Evolutionary conservation across 2,797 vertebrate genomes (phyloP).

Genomic region (Channallabes apus): DNA sequence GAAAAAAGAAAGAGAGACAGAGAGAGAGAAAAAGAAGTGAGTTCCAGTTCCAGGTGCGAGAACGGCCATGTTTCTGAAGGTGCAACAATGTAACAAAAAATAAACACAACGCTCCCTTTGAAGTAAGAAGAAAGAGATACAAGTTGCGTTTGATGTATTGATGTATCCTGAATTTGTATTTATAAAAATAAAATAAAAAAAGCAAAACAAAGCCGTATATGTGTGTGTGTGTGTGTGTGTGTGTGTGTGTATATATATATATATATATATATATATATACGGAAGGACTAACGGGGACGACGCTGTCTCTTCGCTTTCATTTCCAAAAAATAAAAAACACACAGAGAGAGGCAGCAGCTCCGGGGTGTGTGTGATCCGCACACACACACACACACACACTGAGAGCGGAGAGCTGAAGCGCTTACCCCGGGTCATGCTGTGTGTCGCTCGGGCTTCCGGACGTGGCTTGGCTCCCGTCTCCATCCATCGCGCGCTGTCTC

Average conservation of each 20-base stretch:
- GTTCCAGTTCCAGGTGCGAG: conserved; percentile 85
- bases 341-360: conserved; percentile 53
- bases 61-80: conserved; percentile 93
- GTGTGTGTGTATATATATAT: no score
- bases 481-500: conserved; percentile 83
- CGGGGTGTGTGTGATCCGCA: not conserved
- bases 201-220: conserved; percentile 17
- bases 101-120: not conserved
- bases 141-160: not conserved
- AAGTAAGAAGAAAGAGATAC: not conserved
- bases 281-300: conserved; percentile 67
- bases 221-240: not conserved
- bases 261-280: conserved; percentile 73
- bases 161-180: not conserved
- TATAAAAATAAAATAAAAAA: not conserved
- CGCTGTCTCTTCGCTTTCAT: conserved; percentile 22
- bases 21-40: conserved; percentile 88
- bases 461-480: conserved; percentile 93
- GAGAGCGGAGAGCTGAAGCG: conserved; percentile 30
- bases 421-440: conserved; percentile 98
- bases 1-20: not conserved
- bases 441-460: conserved; percentile 92
- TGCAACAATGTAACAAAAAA: conserved; percentile 68
- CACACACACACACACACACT: conserved; percentile 60
- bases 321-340: conserved; percentile 62